Evolutionary conservation across 2,113 vertebrate species (phyloP), one percentile per base, ranked within the genome.

Genomic region (Aphelocoma coerulescens): DNA sequence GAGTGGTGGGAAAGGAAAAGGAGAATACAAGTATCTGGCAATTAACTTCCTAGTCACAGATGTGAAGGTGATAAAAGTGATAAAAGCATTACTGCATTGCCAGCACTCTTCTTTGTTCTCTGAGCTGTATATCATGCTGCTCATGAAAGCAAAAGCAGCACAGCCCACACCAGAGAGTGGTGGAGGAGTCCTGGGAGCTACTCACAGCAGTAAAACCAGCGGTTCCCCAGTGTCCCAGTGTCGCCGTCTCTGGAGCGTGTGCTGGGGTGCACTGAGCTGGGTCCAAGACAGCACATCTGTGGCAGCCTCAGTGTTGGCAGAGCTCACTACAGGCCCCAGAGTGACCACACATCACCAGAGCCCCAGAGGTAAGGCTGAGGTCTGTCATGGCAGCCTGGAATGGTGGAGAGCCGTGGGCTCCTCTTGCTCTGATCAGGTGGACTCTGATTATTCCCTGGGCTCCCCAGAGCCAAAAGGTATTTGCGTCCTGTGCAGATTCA

Each of bases 1-100:
- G 96, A 96, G 95, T 93, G 96, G 95, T 96, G 96, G 94, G 96
- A 96, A 97, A 97, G 95, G 96, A 97, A 96, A 97, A 96, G 94
- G 95, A 96, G 96, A 97, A 88, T 85, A 88, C 69, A 79, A 96
- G 95, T 94, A 89, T 95, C 94, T 96, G 93, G 95, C 95, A 95
- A 96, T 96, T 96, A 96, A 94, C 89, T 95, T 96, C 96, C 96
- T 97, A 96, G 93, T 76, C 91, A 78, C 95, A 96, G 95, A 96
- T 97, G 96, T 95, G 93, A 91, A 95, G 94, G 91, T 95, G 95
- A 94, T 93, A 96, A 95, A 91, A 95, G 59, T 95, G 91, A 95
- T 95, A 97, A 97, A 96, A 96, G 94, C 65, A 61, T 91, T 95
- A 71, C 83, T 74, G 83, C 91, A 74, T 63, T 97, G 95, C 94